These are phyloP conservation scores for Polyploca ridens DNA, from an alignment of 2,888 invertebrate species.

Conservation along the genomic window DNA sequence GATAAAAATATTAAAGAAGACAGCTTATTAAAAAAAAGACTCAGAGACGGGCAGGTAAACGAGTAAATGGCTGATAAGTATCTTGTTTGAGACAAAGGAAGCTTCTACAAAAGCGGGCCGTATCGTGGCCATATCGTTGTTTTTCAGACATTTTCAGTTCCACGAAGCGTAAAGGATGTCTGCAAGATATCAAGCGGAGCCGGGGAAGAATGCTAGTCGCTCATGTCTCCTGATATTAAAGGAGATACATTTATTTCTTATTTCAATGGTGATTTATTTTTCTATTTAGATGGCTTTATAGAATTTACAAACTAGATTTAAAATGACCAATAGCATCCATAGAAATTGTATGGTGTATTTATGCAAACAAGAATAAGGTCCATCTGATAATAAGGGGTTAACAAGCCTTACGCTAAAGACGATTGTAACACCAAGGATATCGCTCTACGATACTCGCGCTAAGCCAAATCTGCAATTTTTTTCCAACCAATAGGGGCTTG, in stretches of 20 bases:
- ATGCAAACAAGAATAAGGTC: too few relatives aligned
- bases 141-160: slow-evolving; percentile 63
- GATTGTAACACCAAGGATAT: too few relatives aligned
- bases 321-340: too few relatives aligned
- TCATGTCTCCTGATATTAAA: slow-evolving; percentile 1
- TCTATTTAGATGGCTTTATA: background rate
- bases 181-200: slow-evolving; percentile 19
- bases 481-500: too few relatives aligned
- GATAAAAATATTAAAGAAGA: slow-evolving; percentile 45
- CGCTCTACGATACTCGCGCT: too few relatives aligned
- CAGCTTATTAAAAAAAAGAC: slow-evolving; percentile 60
- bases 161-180: slow-evolving; percentile 42
- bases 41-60: slow-evolving; percentile 68
- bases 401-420: too few relatives aligned
- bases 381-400: too few relatives aligned
- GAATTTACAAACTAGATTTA: too few relatives aligned
- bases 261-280: background rate
- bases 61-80: slow-evolving; percentile 77
- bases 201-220: slow-evolving; percentile 11
- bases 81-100: slow-evolving; percentile 77
- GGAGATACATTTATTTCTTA: background rate
- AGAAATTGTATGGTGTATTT: too few relatives aligned
- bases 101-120: slow-evolving; percentile 64
- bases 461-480: too few relatives aligned
- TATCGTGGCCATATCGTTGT: slow-evolving; percentile 71